Evolutionary conservation across 2,888 invertebrate genomes (phyloP), one percentile per base, ranked within the genome.

Genomic region (Cybosia mesomella): DNA sequence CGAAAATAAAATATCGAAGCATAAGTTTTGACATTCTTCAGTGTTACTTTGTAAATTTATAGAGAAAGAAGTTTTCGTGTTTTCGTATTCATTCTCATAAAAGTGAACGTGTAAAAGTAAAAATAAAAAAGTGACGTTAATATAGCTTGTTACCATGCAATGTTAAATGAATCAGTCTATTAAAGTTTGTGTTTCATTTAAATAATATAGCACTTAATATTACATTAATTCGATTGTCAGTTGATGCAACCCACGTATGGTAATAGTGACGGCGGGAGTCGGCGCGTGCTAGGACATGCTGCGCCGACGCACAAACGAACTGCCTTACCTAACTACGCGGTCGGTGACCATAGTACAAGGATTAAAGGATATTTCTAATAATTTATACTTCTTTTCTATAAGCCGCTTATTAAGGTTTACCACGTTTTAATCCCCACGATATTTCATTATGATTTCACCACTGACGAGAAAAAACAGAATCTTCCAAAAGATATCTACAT

Each of bases 201-300:
- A 81, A 79, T 76, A 78, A 76, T 74, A 81, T 64, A 75, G 64
- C 75, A 75, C 70, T 72, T 81, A 81, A 67, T 77, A 67, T 74
- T 68, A 82, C 83, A 85, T 87, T 87, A 87, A 89, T 88, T 87
- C 88, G 87, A 88, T 89, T 87, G 87, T 79, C 79, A 72, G 79
- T 85, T 77, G 76, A 83, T 43, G 61, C 87, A 70, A 73, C 90
- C 90, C 89, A 90, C 91, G 89, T 88, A 85, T 86, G 87, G 81
- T 87, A 86, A 87, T 87, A 71, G 80, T 77, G 82, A 85, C 85
- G 84, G 85, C 83, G 80, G 85, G 82, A 75, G 80, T 76, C 73
- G 68, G 77, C 76, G 82, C 76, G 81, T 76, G 81, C 79, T 73
- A 75, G 83, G 67, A 71, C 90, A 87, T 75, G 91, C 89, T 87